phyloP scores from a whole-genome alignment of 2,113 vertebrate species.

The Lepisosteus oculatus region DNA sequence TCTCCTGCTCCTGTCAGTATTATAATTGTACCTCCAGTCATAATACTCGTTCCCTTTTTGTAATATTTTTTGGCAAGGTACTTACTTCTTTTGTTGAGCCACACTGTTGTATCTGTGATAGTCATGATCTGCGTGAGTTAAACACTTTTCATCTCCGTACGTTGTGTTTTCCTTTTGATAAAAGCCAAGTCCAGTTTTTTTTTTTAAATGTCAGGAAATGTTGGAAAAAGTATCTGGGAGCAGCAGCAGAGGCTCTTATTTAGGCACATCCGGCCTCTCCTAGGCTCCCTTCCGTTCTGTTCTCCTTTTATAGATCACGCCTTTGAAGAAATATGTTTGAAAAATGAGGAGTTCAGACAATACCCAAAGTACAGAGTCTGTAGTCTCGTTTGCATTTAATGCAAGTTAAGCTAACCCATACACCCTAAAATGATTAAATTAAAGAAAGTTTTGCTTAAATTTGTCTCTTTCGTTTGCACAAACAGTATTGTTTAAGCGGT shows the following conservation, averaged over 20 bases:
- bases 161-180: slow-evolving; percentile 12
- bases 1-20: neutral
- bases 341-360: no score
- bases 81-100: neutral
- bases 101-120: neutral
- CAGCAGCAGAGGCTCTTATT: neutral
- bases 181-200: neutral
- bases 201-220: slow-evolving; percentile 11
- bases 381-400: no score
- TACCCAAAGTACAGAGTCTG: no score
- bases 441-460: no score
- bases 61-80: neutral
- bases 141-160: neutral
- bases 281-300: neutral
- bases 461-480: no score
- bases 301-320: slow-evolving; percentile 2
- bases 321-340: neutral
- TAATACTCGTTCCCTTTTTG: neutral
- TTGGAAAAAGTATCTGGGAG: slow-evolving; percentile 13
- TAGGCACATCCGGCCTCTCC: slow-evolving; percentile 6
- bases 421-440: no score
- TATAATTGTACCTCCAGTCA: slow-evolving; percentile 3
- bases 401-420: no score
- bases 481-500: no score
- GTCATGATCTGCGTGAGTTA: neutral